Evolutionary conservation across 2,797 vertebrate genomes (phyloP), one percentile per base, ranked within the genome.

Genomic region (Euphonia xanthogaster): DNA sequence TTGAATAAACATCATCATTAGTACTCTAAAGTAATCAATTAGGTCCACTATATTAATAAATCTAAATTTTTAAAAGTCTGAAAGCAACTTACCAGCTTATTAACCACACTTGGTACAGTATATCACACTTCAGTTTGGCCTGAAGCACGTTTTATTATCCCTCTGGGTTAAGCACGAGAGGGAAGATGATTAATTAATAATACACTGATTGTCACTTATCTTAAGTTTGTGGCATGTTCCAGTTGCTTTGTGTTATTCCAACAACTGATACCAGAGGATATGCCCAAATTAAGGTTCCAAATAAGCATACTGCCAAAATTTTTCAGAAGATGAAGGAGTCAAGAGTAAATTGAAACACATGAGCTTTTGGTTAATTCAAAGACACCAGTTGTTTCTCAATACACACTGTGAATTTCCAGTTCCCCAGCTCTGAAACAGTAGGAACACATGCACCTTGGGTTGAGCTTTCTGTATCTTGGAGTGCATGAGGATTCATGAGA

Each of bases 1-100:
- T 65, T 82, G 25, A 30, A 92, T 63, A 86, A 71, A 80, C n/a
- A 68, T 53, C 71, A 67, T 92, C 53, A 93, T 63, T 39, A 86
- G 23, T 73, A 77, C 10, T 77, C 61, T 77, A 71, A 94, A 94
- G 27, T 58, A 72, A 91, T 25, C 37, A 17, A 66, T 72, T 71
- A 53, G 25, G 57, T 80, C 24, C 81, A 22, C 61, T 81, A 65
- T 35, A 66, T 66, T 95, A 91, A 93, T 50, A 70, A 66, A 73
- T 62, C 30, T 27, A 55, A 71, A 5, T 73, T 95, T 92, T 61
- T 62, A 31, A 62, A 91, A 65, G 28, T 67, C 45, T 76, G 31
- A 21, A 90, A 88, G 42, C 61, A 65, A 77, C 42, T 48, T 76
- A 67, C n/a, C 45, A 67, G 74, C 78, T 53, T 55, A 31, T 53